These are phyloP conservation scores for Anolis sagrei DNA, from an alignment of 2,113 vertebrate genomes.

Conservation along the genomic window DNA sequence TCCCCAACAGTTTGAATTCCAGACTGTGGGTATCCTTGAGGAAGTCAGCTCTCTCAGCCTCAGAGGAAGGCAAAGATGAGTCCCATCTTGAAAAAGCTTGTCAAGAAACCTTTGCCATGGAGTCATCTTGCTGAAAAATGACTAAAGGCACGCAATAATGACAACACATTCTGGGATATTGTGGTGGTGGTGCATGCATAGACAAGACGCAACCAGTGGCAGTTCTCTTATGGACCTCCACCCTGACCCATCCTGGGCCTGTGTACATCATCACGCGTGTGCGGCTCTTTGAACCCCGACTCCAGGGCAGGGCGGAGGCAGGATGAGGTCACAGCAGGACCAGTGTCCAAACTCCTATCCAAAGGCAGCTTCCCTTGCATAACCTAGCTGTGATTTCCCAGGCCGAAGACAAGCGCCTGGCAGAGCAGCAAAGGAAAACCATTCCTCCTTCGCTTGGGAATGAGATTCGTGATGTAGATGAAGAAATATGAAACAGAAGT, in stretches of 20 bases:
- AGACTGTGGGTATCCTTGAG: no score
- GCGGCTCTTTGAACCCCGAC: background rate
- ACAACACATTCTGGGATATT: no score
- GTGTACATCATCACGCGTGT: background rate
- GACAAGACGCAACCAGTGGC: background rate
- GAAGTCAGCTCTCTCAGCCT: no score
- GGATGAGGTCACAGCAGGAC: background rate
- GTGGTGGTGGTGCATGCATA: no score
- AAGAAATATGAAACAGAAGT: background rate
- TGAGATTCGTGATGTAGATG: rapidly evolving
- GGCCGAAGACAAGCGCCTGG: background rate
- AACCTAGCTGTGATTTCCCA: background rate
- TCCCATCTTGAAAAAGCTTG: no score
- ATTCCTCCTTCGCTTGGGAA: background rate
- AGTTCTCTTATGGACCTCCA: no score
- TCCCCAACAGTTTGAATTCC: no score
- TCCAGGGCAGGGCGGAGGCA: background rate
- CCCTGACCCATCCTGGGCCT: background rate
- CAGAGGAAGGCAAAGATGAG: no score
- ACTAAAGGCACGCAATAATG: no score
- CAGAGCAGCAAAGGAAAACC: background rate
- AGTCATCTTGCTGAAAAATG: background rate
- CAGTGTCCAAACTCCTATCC: background rate
- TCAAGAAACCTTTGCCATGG: no score
- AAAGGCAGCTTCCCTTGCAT: background rate